Evolutionary conservation across 1,140 invertebrate genomes (phyloP), one percentile per base, ranked within the genome.

Genomic region (Andrena cerasifolii): DNA sequence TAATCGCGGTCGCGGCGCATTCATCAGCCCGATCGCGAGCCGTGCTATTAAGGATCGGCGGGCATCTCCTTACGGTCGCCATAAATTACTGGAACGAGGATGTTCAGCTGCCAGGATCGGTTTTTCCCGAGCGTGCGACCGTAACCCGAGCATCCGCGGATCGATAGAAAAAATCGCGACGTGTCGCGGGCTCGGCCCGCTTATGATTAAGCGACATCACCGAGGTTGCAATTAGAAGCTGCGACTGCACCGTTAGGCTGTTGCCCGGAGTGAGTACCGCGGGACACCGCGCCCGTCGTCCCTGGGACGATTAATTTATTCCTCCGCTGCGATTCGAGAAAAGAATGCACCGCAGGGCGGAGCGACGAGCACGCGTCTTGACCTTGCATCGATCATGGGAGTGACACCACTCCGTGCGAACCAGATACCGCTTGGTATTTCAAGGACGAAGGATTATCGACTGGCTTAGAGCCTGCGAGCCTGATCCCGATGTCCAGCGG

Each of bases 311-410:
- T 51, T 81, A 82, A 80, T 82, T 82, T 51, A 63, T 62, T 75
- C 78, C 14, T 31, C 45, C 36, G 10, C 33, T 24, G 47, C 18
- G 51, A 63, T 12, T 28, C 26, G 49, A 33, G 21, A 14, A 49
- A 53, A 82, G 62, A 72, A 63, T 16, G 16, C 40, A 0, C 1
- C 12, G 8, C 63, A 75, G 53, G 71, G 47, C 16, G 59, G 45
- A 58, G 66, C 40, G 49, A 33, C 53, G 7, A 71, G 59, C 36
- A 53, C 3, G 53, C 6, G 61, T 51, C 21, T 26, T 45, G 40
- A 54, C 67, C 81, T 83, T 83, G 75, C 58, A 36, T 74, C 68
- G 68, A 83, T 83, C 80, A 82, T 53, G 54, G 28, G 74, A 36
- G 62, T 72, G 80, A 83, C 68, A 72, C 56, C 49, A 53, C 71